Conservation (phyloP, 1,140 invertebrate genomes). For the Drosophila nasuta region DNA sequence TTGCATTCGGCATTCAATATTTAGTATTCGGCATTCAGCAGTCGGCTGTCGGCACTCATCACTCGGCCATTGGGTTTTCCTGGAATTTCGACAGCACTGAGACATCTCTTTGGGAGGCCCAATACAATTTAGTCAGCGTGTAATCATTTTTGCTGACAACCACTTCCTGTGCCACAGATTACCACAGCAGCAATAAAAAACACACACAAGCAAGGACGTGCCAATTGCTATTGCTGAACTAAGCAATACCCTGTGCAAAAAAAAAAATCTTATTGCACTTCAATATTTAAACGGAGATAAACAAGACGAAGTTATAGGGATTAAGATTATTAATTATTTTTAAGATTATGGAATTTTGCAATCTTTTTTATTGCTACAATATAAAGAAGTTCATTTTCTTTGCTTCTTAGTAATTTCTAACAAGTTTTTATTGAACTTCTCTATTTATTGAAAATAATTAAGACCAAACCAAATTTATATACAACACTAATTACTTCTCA, state of each 20-base stretch:
- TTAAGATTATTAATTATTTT: too few relatives aligned
- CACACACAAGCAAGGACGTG: neutral
- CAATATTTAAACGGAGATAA: too few relatives aligned
- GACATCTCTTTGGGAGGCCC: conserved; percentile 18
- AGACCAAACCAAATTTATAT: too few relatives aligned
- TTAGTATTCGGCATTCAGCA: neutral
- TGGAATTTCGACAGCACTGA: conserved; percentile 13
- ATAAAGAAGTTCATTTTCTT: too few relatives aligned
- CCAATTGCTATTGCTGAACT: neutral
- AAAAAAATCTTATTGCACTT: too few relatives aligned
- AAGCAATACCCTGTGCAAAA: neutral
- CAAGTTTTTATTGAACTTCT: too few relatives aligned
- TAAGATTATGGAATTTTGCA: too few relatives aligned
- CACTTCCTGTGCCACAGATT: conserved; percentile 46
- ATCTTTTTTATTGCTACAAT: too few relatives aligned
- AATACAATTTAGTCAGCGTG: conserved; percentile 45
- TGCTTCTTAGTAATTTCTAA: too few relatives aligned
- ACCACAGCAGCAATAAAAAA: conserved; percentile 1
- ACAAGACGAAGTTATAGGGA: too few relatives aligned
- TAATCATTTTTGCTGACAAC: conserved; percentile 57
- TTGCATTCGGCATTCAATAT: conserved; percentile 24
- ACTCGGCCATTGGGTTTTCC: conserved; percentile 28
- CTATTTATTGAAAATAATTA: too few relatives aligned
- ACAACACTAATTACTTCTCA: too few relatives aligned
- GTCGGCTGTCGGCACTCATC: conserved; percentile 6